Base-by-base conservation (phyloP, 2,888 invertebrate species). In the Ceramica pisi region DNA sequence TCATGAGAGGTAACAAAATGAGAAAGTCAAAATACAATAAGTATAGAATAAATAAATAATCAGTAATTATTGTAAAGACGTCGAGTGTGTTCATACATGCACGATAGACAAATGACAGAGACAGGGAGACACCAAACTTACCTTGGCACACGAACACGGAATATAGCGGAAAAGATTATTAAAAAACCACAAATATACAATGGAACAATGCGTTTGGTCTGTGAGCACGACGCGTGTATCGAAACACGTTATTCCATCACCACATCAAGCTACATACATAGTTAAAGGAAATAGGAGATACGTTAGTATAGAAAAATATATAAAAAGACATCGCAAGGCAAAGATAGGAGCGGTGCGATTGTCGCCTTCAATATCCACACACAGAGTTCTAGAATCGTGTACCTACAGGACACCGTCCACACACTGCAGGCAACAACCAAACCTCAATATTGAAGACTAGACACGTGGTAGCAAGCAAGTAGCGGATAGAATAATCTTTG, bases 391-490 rank as follows among this genome's bases (percentile, higher is more conserved):
- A 81, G 87, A 81, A 86, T 88, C 87, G 91, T 91, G 89, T 87
- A 86, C 89, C 87, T 87, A 91, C 86, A 86, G 89, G 90, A 90
- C 93, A 90, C 90, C 91, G 90, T 90, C 90, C 90, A 90, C 92
- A 89, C 89, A 92, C 90, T 87, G 91, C 95, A 94, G 94, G 95
- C 95, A 94, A 95, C 95, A 94, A 95, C 90, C 94, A 93, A 92
- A 93, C 93, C 91, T 91, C 91, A 92, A 92, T 91, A 94, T 91
- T 90, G 93, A 94, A 93, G 93, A 93, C 94, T 92, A 94, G 76
- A 93, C 92, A 95, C 93, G 94, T 94, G 94, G 92, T 94, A 94
- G 95, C 95, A 96, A 96, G 96, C 96, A 93, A 92, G 88, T 95
- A 95, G 95, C 95, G 90, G 91, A 95, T 93, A 95, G 92, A 94